Percentiles rank a stretch among this genome's conserved stretches.
These are phyloP conservation scores for Hemaris fuciformis DNA, from an alignment of 2,888 invertebrate species.

Conservation along the genomic window DNA sequence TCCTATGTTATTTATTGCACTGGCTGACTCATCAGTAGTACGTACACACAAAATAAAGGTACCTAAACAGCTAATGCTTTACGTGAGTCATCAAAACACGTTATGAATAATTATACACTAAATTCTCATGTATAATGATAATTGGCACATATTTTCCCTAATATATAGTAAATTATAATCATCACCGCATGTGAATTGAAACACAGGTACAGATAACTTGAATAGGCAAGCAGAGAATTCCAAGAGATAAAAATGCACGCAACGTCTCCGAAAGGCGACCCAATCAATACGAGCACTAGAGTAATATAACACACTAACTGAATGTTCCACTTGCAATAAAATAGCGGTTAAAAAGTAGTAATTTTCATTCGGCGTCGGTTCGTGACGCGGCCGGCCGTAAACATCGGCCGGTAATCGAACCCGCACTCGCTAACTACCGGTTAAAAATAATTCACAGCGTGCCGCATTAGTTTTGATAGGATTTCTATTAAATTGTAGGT, in stretches of 20 bases:
- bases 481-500: constrained; percentile 8
- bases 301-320: constrained; percentile 14
- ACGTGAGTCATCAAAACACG: no score
- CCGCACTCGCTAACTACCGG: constrained; percentile 28
- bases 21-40: no score
- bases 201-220: not conserved
- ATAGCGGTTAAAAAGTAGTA: constrained; percentile 48
- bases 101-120: no score
- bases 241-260: not conserved
- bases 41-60: no score
- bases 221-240: not conserved
- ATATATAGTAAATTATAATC: not conserved
- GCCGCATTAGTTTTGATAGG: constrained; percentile 16
- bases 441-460: constrained; percentile 22
- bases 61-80: no score
- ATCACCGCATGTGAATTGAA: no score
- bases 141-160: no score
- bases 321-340: constrained; percentile 34
- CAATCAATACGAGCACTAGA: not conserved
- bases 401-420: constrained; percentile 57
- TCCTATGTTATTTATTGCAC: no score
- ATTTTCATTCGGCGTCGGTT: constrained; percentile 47
- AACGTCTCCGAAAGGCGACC: not conserved
- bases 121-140: no score
- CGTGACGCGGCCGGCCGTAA: constrained; percentile 59